Evolutionary conservation across 2,113 vertebrate species (phyloP), one percentile per base, ranked within the genome.

Genomic region (Phaethornis superciliosus): DNA sequence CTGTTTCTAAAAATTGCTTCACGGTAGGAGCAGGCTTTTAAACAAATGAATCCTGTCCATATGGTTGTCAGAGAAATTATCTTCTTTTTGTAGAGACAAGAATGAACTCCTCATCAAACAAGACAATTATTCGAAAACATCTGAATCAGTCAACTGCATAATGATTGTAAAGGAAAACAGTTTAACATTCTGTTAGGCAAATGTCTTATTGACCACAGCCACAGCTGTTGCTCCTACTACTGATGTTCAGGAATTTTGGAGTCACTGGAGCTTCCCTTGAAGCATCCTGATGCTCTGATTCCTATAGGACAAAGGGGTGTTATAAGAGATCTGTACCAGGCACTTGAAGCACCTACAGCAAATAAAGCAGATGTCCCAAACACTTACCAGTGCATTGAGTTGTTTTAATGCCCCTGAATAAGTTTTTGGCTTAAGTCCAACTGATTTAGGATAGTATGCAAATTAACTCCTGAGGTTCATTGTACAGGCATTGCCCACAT

Each of bases 141-240:
- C 64, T 49, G 68, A 96, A 93, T 85, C 89, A 78, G 80, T 93
- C 85, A 94, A 93, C 94, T 94, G 88, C 74, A 72, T 93, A 95
- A 93, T 60, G 70, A 90, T 82, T 78, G 52, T 67, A 91, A 89
- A 74, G 56, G 63, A 89, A 93, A 92, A n/a, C 65, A 92, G 67
- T n/a, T 94, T 85, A 94, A 93, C 77, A 76, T 94, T 96, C 64
- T 96, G 64, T 90, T 94, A 89, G 85, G 93, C 74, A 94, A 94
- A 89, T 90, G 68, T 87, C 80, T 95, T 88, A 85, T 89, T 95
- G 96, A 96, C 93, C 92, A 58, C 51, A 72, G 46, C 14, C 51
- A 22, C 95, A 96, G 91, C 85, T 96, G 89, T 44, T 65, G 17
- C 52, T 85, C 30, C 56, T 86, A 52, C 89, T 72, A 65, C 27